Base-by-base conservation (phyloP, 2,797 vertebrate species). In the Fundulus diaphanus region DNA sequence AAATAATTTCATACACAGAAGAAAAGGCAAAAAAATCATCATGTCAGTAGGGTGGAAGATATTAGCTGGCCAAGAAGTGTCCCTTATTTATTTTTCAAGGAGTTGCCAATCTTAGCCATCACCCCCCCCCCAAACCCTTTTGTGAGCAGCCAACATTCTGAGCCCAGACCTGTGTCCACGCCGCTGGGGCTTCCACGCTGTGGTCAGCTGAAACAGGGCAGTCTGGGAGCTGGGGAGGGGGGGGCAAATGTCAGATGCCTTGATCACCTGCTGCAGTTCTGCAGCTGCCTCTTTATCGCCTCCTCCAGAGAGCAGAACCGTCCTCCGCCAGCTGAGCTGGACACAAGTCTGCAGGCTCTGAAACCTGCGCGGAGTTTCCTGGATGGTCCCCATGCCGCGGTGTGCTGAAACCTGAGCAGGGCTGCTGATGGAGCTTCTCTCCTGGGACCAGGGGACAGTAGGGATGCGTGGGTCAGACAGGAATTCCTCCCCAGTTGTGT, bases 151-250 rank as follows among this genome's bases (percentile, higher is more conserved):
- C 29, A 52, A 35, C 13, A 35, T n/a, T 33, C 71, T 37, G 42
- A 68, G 24, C 46, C 29, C 15, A 33, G 57, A 42, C 76, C 29
- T 29, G 61, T 9, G n/a, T 31, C 59, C 74, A 48, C 65, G 61
- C 73, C 52, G 69, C 49, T 12, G 59, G 59, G 42, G 61, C 52
- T 56, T 35, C 72, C 72, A 57, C 80, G 69, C 86, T 83, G 84
- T 86, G 86, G 90, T 93, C 90, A 93, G 85, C 90, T 94, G 91
- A 93, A 88, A 56, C 24, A 81, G 78, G 91, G 89, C 90, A 90
- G 88, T 84, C 73, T 83, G 46, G 20, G 57, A 75, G 71, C 75
- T 66, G 67, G 79, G 77, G n/a, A n/a, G n/a, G 79, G 77, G 71
- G 79, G 90, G 81, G 65, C 88, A 88, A 87, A 87, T 88, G 90